Evolutionary conservation across 2,888 invertebrate genomes (phyloP), one percentile per base, ranked within the genome.

Genomic region (Listrodromus nycthemerus): DNA sequence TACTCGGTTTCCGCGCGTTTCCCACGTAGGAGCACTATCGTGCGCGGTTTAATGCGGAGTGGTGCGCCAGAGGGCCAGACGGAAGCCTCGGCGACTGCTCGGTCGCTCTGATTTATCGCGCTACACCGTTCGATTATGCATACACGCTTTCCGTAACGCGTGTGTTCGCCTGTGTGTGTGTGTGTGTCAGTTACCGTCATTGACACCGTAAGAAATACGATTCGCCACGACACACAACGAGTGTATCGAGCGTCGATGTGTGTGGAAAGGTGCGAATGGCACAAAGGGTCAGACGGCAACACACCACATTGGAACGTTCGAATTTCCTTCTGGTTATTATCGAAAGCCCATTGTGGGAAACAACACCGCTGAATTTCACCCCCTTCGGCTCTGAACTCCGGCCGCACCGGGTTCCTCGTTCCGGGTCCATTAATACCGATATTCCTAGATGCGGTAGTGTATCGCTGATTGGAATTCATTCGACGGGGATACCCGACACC

Each of bases 401-500:
- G 1, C 21, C 41, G 52, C 21, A 55, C 50, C 33, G 52, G 19
- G 41, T 19, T 27, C 4, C 27, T 33, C 45, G 27, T 50, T 19
- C n/a, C 10, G 37, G 21, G 61, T 41, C 24, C 78, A 70, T 63
- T 82, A 55, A 79, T 67, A 65, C 74, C 65, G 52, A 79, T 82
- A 58, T 78, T 52, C 67, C 63, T 45, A 37, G 45, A 78, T 24
- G 33, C 58, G 45, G 61, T 67, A 52, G 41, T 58, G 55, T 79
- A 70, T 70, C 65, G 55, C 75, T 75, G 83, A 83, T 83, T 79
- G 79, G 52, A 66, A 83, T 83, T 83, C 58, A 83, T 83, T 79
- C 61, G 78, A 52, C n/a, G 61, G 5, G 58, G 19, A 21, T 74
- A 48, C 41, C 41, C 3, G 10, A 0, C 16, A 1, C 13, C 13